These are phyloP conservation scores for Drymodes brunneopygia DNA, from an alignment of 2,113 vertebrate species.

Conservation along the genomic window DNA sequence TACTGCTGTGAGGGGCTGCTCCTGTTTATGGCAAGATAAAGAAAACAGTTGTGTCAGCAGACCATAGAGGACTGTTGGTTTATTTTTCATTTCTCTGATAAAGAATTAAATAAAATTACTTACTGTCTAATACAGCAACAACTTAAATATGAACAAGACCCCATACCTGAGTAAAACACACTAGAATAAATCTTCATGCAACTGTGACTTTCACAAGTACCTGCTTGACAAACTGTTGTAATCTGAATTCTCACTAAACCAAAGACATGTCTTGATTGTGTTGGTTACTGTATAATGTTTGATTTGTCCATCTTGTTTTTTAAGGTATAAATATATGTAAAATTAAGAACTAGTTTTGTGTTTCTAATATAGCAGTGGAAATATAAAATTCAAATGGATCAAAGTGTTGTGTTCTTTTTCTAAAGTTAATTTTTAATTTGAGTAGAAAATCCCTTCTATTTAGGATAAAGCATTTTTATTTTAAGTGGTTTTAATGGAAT, in stretches of 20 bases:
- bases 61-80: background rate
- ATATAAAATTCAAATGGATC: background rate
- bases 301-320: background rate
- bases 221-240: background rate
- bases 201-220: background rate
- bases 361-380: background rate
- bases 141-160: background rate
- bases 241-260: background rate
- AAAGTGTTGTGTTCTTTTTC: background rate
- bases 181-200: background rate
- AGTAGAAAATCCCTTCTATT: background rate
- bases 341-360: background rate
- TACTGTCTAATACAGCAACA: background rate
- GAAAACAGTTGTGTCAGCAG: background rate
- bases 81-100: background rate
- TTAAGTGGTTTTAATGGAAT: background rate
- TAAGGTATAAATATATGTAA: background rate
- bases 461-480: background rate
- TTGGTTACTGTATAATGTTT: background rate
- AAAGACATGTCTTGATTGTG: background rate
- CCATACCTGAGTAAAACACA: background rate
- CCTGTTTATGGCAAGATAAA: background rate
- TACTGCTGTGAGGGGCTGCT: background rate
- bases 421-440: background rate
- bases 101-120: background rate